phyloP scores from a whole-genome alignment of 1,140 invertebrate species.

The Bombus consobrinus region DNA sequence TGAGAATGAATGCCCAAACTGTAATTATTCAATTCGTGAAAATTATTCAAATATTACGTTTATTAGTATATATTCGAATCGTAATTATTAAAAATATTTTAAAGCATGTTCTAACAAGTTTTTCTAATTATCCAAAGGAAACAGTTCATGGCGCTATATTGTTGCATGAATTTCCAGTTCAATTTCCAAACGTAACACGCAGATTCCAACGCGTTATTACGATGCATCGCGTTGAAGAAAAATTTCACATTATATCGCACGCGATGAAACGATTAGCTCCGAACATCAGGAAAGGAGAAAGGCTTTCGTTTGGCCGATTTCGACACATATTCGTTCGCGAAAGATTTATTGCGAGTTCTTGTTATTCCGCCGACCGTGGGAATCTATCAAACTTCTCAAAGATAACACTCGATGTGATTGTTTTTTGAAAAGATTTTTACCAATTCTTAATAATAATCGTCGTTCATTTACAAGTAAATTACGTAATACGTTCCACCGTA shows the following conservation, averaged over 20 bases:
- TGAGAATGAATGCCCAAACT: no score
- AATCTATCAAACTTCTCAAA: background rate
- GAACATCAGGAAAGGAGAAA: constrained; percentile 11
- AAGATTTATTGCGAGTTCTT: constrained; percentile 3
- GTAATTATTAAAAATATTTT: no score
- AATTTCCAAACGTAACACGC: constrained; percentile 5
- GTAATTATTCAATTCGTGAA: background rate
- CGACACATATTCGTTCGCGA: background rate
- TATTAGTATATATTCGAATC: no score
- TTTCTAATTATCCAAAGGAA: no score
- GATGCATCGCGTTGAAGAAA: background rate
- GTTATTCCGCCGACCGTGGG: constrained; percentile 2
- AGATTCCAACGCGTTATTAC: background rate
- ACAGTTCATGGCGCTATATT: background rate
- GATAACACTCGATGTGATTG: background rate
- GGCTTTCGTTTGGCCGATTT: constrained; percentile 14
- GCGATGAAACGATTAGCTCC: constrained; percentile 1
- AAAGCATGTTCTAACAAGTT: no score
- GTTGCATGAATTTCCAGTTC: background rate
- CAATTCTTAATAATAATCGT: no score
- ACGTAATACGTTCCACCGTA: no score
- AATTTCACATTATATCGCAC: constrained; percentile 26
- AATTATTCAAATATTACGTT: no score
- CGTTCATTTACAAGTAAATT: no score
- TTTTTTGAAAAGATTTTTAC: no score